Conservation (phyloP, 2,888 invertebrate species). For the Heliconius ismenius region DNA sequence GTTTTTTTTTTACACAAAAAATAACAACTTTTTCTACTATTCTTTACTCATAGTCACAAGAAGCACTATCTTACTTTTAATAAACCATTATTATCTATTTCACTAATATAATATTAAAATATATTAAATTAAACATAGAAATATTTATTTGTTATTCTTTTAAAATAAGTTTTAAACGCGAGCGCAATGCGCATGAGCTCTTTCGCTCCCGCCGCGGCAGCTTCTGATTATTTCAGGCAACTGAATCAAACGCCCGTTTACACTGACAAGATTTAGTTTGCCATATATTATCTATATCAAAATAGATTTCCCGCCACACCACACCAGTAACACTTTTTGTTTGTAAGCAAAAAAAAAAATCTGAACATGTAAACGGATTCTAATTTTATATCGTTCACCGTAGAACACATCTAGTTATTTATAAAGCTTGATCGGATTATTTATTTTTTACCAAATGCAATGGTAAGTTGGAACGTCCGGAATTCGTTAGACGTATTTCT, state of each 20-base stretch:
- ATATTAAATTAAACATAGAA: not conserved
- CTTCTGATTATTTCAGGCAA: slow-evolving; percentile 58
- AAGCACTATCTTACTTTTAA: not conserved
- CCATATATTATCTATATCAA: slow-evolving; percentile 19
- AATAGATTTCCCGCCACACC: slow-evolving; percentile 5
- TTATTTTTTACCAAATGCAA: slow-evolving; percentile 57
- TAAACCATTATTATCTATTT: not conserved
- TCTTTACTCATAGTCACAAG: not conserved
- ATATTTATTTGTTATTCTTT: not conserved
- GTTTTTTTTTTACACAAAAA: not conserved
- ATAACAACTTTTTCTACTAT: not conserved
- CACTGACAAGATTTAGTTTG: slow-evolving; percentile 35
- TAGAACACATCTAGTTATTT: slow-evolving; percentile 70
- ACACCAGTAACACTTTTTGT: slow-evolving; percentile 8
- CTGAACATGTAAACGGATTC: slow-evolving; percentile 43
- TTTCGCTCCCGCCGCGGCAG: slow-evolving; percentile 48
- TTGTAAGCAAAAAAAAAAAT: slow-evolving; percentile 2
- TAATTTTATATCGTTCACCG: slow-evolving; percentile 43
- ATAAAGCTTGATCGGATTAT: slow-evolving; percentile 54
- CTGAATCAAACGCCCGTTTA: slow-evolving; percentile 41
- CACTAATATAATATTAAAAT: not conserved
- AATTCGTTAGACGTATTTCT: slow-evolving; percentile 40
- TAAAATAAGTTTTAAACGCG: slow-evolving; percentile 4
- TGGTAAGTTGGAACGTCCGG: slow-evolving; percentile 47
- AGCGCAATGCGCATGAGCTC: slow-evolving; percentile 41